A percentile compares a stretch with the other conserved stretches of the same genome.
phyloP scores from a whole-genome alignment of 2,797 vertebrate species.

The Mastacembelus armatus region DNA sequence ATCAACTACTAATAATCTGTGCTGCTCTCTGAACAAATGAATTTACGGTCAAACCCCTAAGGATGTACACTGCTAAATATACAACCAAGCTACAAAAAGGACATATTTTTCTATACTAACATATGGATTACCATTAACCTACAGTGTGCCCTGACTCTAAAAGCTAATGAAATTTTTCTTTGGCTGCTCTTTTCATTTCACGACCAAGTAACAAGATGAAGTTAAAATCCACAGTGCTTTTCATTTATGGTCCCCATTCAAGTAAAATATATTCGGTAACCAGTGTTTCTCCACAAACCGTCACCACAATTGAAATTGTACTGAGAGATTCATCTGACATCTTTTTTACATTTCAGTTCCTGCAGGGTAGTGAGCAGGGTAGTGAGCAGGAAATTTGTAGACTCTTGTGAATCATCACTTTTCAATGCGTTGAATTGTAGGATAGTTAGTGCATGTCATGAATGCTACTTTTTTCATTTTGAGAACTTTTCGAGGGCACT shows the following conservation, averaged over 20 bases:
- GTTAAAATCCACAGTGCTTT: slow-evolving; percentile 2
- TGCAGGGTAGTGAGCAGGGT: neutral
- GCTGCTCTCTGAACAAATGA: neutral
- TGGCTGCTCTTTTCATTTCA: neutral
- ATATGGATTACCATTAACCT: neutral
- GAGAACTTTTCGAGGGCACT: neutral
- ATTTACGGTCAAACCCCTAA: slow-evolving; percentile 17
- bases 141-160: slow-evolving; percentile 3
- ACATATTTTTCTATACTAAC: too few relatives aligned
- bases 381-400: neutral
- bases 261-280: neutral
- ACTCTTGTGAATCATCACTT: slow-evolving; percentile 6
- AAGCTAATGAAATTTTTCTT: neutral
- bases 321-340: slow-evolving; percentile 10
- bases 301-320: neutral
- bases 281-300: neutral
- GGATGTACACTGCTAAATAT: slow-evolving; percentile 5
- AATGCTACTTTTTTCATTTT: neutral
- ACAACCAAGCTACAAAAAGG: neutral
- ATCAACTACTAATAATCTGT: slow-evolving; percentile 24
- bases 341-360: slow-evolving; percentile 15
- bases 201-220: slow-evolving; percentile 2
- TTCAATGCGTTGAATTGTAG: neutral
- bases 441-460: neutral
- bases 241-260: neutral